phyloP scores from a whole-genome alignment of 2,888 invertebrate genomes.

The Prenolepis imparis region DNA sequence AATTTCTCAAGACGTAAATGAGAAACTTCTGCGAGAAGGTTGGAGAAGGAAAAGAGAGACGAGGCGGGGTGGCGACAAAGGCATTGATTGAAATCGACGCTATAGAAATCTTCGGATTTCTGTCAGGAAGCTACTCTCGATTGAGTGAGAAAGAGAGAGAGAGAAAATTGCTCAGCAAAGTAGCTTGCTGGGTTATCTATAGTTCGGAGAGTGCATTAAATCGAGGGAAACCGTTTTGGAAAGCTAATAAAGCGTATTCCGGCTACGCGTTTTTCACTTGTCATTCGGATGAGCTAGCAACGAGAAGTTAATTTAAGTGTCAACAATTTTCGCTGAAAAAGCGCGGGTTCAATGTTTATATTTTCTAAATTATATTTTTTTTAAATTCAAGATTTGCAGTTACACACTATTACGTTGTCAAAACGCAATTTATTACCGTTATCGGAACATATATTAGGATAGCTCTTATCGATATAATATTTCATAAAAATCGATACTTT shows the following conservation, averaged over 20 bases:
- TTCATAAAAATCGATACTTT: conserved; percentile 6
- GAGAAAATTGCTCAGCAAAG: conserved; percentile 52
- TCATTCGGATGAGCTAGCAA: conserved; percentile 20
- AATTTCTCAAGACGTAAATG: conserved; percentile 73
- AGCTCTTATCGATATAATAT: not conserved
- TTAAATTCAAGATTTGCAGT: not conserved
- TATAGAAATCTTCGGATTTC: conserved; percentile 64
- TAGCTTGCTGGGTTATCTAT: conserved; percentile 39
- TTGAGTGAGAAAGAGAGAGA: conserved; percentile 5
- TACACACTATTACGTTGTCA: not conserved
- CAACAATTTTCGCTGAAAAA: not conserved
- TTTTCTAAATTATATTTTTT: conserved; percentile 5
- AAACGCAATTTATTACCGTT: not conserved
- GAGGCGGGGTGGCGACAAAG: conserved; percentile 62
- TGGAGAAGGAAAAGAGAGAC: conserved; percentile 47
- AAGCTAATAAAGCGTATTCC: conserved; percentile 35
- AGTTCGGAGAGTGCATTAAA: conserved; percentile 59
- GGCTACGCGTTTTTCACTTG: conserved; percentile 19
- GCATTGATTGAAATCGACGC: conserved; percentile 81
- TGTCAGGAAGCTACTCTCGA: conserved; percentile 53
- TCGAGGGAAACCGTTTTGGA: conserved; percentile 46
- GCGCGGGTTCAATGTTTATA: not conserved
- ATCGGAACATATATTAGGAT: no score
- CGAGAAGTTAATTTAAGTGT: conserved; percentile 32
- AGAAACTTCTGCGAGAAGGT: conserved; percentile 51